Conservation (phyloP, 2,797 vertebrate genomes). For the Zenarchopterus dispar region DNA sequence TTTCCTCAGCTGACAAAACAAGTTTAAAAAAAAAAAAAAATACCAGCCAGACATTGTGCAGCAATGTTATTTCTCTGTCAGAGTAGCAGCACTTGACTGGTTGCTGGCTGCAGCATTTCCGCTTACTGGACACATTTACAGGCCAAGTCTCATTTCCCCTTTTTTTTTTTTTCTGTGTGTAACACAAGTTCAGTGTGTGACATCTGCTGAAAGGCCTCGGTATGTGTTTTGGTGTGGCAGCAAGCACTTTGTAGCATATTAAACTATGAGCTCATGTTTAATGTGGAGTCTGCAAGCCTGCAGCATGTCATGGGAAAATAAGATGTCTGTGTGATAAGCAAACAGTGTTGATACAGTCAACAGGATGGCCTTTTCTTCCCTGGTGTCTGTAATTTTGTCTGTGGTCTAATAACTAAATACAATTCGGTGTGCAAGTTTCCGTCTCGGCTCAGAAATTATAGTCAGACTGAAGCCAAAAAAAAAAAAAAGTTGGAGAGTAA, state of each 20-base stretch:
- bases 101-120: conserved; percentile 43
- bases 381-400: conserved; percentile 19
- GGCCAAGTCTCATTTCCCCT: conserved; percentile 42
- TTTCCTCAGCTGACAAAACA: conserved; percentile 51
- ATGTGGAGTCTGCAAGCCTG: conserved; percentile 12
- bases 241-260: neutral
- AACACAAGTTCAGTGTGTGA: neutral
- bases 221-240: neutral
- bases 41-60: conserved; percentile 17
- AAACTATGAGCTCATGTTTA: conserved; percentile 17
- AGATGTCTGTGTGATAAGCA: conserved; percentile 56
- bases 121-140: conserved; percentile 12
- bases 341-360: conserved; percentile 53
- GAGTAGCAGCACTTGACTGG: conserved; percentile 20
- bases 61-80: conserved; percentile 18
- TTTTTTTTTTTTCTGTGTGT: neutral
- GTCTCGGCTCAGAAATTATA: conserved; percentile 1
- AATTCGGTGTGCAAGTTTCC: conserved; percentile 4
- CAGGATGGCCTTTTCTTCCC: conserved; percentile 12
- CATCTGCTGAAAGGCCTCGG: conserved; percentile 8
- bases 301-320: conserved; percentile 53
- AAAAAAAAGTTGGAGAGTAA: conserved; percentile 2
- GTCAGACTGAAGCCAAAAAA: conserved; percentile 8
- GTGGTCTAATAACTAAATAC: conserved; percentile 30
- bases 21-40: conserved; percentile 33